Percentiles rank a stretch among this genome's conserved stretches.
These are phyloP conservation scores for Apus apus DNA, from an alignment of 2,113 vertebrate species.

Conservation along the genomic window DNA sequence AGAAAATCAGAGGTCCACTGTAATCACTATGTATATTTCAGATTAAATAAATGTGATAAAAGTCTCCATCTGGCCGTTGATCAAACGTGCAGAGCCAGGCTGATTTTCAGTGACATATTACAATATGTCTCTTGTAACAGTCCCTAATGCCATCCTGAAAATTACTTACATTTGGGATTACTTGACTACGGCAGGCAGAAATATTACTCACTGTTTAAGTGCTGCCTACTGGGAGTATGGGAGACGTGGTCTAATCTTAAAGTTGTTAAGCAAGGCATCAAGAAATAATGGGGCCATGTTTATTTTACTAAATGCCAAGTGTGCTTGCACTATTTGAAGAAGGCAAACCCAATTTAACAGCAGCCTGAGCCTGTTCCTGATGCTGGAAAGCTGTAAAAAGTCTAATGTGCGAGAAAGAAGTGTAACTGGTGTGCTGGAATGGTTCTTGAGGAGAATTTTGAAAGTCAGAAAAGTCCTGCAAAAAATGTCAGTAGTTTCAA, in stretches of 20 bases:
- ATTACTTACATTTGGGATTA: conserved; percentile 83
- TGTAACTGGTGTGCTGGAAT: not conserved
- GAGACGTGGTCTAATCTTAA: conserved; percentile 69
- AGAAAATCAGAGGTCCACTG: conserved; percentile 77
- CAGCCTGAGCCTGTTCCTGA: conserved; percentile 15
- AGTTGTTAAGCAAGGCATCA: conserved; percentile 79
- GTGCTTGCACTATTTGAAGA: conserved; percentile 63
- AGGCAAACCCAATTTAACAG: conserved; percentile 51
- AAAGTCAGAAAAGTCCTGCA: not conserved
- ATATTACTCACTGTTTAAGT: conserved; percentile 79
- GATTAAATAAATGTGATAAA: conserved; percentile 86
- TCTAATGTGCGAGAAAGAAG: conserved; percentile 15
- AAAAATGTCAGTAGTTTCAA: not conserved
- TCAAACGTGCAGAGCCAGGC: conserved; percentile 78
- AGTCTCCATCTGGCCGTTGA: conserved; percentile 82
- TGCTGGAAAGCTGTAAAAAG: not conserved
- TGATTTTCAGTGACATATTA: conserved; percentile 81
- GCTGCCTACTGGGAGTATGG: conserved; percentile 68
- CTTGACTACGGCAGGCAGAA: conserved; percentile 74
- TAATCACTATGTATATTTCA: conserved; percentile 84
- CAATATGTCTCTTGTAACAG: conserved; percentile 77
- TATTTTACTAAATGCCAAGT: conserved; percentile 75
- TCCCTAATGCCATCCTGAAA: conserved; percentile 74
- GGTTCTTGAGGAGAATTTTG: not conserved
- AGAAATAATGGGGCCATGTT: conserved; percentile 75